phyloP scores from a whole-genome alignment of 2,113 vertebrate genomes.

The Uria aalge region DNA sequence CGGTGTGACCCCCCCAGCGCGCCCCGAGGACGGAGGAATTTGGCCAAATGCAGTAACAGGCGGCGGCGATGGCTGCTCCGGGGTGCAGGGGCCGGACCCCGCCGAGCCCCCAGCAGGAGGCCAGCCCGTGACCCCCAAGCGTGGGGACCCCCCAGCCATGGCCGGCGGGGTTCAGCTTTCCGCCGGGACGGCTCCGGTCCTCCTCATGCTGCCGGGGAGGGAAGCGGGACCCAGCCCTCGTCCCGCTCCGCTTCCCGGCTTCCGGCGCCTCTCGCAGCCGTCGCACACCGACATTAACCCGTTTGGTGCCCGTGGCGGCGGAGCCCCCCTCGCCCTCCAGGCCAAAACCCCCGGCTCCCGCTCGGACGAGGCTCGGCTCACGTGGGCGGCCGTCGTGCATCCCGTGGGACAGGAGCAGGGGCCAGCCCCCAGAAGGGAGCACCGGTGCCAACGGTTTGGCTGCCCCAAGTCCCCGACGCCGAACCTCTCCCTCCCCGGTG shows the following conservation, averaged over 20 bases:
- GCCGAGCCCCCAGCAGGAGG: not conserved
- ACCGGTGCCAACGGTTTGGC: rapidly evolving
- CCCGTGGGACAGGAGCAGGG: not conserved
- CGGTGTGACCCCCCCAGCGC: not conserved
- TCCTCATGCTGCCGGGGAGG: rapidly evolving
- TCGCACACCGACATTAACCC: not conserved
- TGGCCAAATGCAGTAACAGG: not conserved
- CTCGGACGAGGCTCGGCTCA: not conserved
- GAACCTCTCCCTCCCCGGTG: rapidly evolving
- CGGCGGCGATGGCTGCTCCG: rapidly evolving
- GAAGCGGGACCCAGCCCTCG: not conserved
- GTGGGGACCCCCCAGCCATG: rapidly evolving
- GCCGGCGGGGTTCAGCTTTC: not conserved
- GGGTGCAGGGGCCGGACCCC: not conserved
- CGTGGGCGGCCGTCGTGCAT: rapidly evolving
- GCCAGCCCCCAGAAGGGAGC: not conserved
- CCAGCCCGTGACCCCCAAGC: rapidly evolving
- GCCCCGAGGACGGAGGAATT: not conserved
- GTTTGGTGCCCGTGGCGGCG: rapidly evolving
- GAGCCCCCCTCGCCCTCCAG: not conserved
- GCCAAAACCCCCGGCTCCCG: not conserved
- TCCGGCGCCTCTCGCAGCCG: not conserved
- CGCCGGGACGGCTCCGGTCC: rapidly evolving
- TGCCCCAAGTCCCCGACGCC: rapidly evolving
- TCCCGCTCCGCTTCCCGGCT: not conserved